Percentiles rank a stretch among this genome's conserved stretches.
These are phyloP conservation scores for Cydia strobilella DNA, from an alignment of 1,140 invertebrate genomes.

Conservation along the genomic window DNA sequence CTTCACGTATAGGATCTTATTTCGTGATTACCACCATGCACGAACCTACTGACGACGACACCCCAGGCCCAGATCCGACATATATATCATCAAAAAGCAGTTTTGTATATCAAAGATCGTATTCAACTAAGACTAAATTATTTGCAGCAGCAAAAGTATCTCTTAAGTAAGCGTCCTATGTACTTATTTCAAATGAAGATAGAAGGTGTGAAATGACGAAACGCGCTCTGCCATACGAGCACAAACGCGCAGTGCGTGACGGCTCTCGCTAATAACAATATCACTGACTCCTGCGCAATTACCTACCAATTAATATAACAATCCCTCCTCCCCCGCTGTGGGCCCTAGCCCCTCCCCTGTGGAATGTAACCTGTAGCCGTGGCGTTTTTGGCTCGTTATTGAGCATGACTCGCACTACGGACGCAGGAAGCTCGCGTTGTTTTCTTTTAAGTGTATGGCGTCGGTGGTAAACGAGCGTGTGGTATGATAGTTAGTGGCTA, in stretches of 20 bases:
- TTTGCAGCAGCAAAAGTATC: neutral
- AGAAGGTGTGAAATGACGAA: neutral
- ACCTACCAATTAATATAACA: slow-evolving; percentile 45
- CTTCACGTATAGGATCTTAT: too few relatives aligned
- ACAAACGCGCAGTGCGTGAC: slow-evolving; percentile 45
- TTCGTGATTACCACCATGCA: too few relatives aligned
- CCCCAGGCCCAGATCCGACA: too few relatives aligned
- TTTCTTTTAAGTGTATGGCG: neutral
- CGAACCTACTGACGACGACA: too few relatives aligned
- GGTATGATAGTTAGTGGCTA: too few relatives aligned
- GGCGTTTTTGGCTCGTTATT: slow-evolving; percentile 8
- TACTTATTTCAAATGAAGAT: neutral
- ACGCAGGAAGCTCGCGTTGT: slow-evolving; percentile 9
- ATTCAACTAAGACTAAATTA: too few relatives aligned
- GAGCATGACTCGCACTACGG: slow-evolving; percentile 19
- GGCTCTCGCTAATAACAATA: slow-evolving; percentile 50
- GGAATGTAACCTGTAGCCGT: slow-evolving; percentile 2
- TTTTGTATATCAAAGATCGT: too few relatives aligned
- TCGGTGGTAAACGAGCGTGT: too few relatives aligned
- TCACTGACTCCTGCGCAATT: slow-evolving; percentile 41
- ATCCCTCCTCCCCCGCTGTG: neutral
- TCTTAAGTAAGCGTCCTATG: neutral
- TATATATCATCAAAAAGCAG: too few relatives aligned
- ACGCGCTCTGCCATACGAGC: neutral
- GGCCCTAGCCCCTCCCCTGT: neutral